Evolutionary conservation across 2,113 vertebrate species (phyloP).

Genomic region (Neoarius graeffei): DNA sequence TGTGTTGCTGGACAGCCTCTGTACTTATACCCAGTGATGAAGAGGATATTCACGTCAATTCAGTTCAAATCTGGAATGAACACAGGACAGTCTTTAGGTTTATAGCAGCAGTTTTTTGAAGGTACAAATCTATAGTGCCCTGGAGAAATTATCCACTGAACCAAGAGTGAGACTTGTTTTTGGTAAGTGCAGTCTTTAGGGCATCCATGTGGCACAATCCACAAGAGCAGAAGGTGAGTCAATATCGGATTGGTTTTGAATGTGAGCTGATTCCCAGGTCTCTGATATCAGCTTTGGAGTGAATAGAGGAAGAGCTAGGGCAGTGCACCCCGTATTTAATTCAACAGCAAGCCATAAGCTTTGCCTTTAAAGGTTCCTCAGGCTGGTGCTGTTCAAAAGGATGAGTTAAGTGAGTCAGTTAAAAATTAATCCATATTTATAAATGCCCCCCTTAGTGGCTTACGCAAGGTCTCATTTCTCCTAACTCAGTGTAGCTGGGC

Average conservation of each 20-base stretch:
- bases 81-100: neutral
- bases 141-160: neutral
- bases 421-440: neutral
- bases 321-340: neutral
- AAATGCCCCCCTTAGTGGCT: neutral
- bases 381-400: neutral
- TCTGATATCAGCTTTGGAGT: neutral
- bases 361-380: neutral
- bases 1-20: too few species aligned
- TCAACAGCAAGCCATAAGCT: neutral
- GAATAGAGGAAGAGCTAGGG: neutral
- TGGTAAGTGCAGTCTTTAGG: neutral
- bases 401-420: neutral
- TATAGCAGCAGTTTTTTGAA: neutral
- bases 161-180: neutral
- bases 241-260: neutral
- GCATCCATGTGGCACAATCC: neutral
- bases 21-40: neutral
- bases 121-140: neutral
- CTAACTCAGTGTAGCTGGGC: neutral
- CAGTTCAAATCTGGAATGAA: neutral
- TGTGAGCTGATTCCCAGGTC: neutral
- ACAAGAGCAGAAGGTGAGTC: neutral
- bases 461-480: neutral
- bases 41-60: too few species aligned